Evolutionary conservation across 2,797 vertebrate species (phyloP).

Genomic region (Triplophysa yarkandensis): DNA sequence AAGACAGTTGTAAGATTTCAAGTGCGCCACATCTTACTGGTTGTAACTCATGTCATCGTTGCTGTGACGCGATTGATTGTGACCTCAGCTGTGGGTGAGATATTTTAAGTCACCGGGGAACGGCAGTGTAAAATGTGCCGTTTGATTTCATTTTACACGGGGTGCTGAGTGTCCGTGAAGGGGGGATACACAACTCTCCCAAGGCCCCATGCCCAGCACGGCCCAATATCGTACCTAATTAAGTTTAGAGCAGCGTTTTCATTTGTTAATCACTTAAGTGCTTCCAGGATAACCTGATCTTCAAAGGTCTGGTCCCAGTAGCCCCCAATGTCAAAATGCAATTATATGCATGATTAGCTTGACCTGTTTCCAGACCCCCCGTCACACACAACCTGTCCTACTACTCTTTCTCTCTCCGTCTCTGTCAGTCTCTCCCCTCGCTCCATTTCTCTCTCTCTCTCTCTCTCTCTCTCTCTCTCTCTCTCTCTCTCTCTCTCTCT

Average conservation of each 20-base stretch:
- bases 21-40: conserved; percentile 34
- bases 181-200: conserved; percentile 56
- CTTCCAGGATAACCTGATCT: conserved; percentile 84
- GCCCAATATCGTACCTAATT: conserved; percentile 80
- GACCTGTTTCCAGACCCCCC: conserved; percentile 84
- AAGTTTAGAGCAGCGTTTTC: conserved; percentile 82
- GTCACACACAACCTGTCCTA: conserved; percentile 57
- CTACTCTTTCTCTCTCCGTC: conserved; percentile 35
- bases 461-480: conserved; percentile 48
- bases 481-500: conserved; percentile 34
- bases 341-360: conserved; percentile 93
- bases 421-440: conserved; percentile 3
- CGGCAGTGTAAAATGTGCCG: conserved; percentile 42
- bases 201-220: conserved; percentile 66
- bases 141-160: conserved; percentile 60
- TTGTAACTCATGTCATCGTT: conserved; percentile 40
- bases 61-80: conserved; percentile 33
- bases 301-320: conserved; percentile 85
- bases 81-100: conserved; percentile 55
- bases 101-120: conserved; percentile 41
- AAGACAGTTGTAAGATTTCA: conserved; percentile 10
- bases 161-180: conserved; percentile 48
- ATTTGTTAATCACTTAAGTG: conserved; percentile 89
- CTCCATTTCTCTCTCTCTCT: neutral
- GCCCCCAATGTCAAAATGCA: conserved; percentile 89